These are phyloP conservation scores for Cantharis flavilabris DNA, from an alignment of 2,888 invertebrate species.

Conservation along the genomic window DNA sequence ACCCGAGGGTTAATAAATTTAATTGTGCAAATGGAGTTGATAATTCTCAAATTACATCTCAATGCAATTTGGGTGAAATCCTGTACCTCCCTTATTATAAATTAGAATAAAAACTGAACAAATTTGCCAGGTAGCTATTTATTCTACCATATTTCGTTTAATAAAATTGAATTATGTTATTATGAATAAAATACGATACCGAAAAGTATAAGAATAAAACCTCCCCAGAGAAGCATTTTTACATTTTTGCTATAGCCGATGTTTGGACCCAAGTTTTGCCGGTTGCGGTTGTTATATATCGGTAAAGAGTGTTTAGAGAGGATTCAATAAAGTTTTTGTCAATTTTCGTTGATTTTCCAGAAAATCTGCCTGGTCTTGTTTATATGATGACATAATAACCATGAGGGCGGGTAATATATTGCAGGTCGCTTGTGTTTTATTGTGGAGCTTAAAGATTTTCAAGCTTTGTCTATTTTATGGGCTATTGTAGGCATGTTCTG, in stretches of 20 bases:
- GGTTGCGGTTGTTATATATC: not conserved
- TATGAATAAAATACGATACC: not conserved
- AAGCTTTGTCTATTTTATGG: slow-evolving; percentile 8
- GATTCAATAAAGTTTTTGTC: slow-evolving; percentile 6
- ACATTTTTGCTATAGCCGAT: not conserved
- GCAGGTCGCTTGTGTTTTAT: slow-evolving; percentile 22
- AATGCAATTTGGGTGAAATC: not conserved
- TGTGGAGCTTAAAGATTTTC: slow-evolving; percentile 18
- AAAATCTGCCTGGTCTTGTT: slow-evolving; percentile 8
- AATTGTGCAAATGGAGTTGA: no score
- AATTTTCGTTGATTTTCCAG: slow-evolving; percentile 5
- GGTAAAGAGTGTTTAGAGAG: not conserved
- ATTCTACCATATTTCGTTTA: not conserved
- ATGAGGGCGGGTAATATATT: slow-evolving; percentile 17
- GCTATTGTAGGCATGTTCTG: slow-evolving; percentile 7
- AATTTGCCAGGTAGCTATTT: not conserved
- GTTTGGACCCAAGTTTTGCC: not conserved
- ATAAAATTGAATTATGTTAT: not conserved
- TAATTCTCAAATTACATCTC: not conserved
- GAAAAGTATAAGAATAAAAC: not conserved
- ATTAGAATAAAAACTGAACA: not conserved
- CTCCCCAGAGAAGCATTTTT: slow-evolving; percentile 4
- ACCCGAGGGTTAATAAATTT: not conserved
- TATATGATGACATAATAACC: slow-evolving; percentile 19
- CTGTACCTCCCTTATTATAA: not conserved